These are phyloP conservation scores for Oryctolagus cuniculus DNA, from an alignment of 2,113 vertebrate species.

Conservation along the genomic window mOryCun1.1 NC_091448.1:37135501-37136000, in stretches of 20 bases:
- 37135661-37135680: not conserved
- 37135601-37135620: conserved; percentile 59
- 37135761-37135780: conserved; percentile 51
- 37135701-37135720: conserved; percentile 53
- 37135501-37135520: too few relatives aligned
- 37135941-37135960: conserved; percentile 44
- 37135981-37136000: not conserved
- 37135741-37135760: conserved; percentile 11
- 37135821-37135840: conserved; percentile 18
- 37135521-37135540: too few relatives aligned
- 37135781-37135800: conserved; percentile 54
- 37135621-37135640: not conserved
- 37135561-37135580: conserved; percentile 58
- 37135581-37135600: conserved; percentile 25
- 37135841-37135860: conserved; percentile 49
- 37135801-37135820: conserved; percentile 46
- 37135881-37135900: conserved; percentile 23
- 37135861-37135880: conserved; percentile 22
- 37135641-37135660: not conserved
- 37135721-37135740: conserved; percentile 12
- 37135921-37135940: conserved; percentile 48
- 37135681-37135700: conserved; percentile 27
- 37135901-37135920: conserved; percentile 22
- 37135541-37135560: not conserved
- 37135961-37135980: conserved; percentile 42